These are phyloP conservation scores for Pyralis farinalis DNA, from an alignment of 2,888 invertebrate genomes.

Conservation along the genomic window DNA sequence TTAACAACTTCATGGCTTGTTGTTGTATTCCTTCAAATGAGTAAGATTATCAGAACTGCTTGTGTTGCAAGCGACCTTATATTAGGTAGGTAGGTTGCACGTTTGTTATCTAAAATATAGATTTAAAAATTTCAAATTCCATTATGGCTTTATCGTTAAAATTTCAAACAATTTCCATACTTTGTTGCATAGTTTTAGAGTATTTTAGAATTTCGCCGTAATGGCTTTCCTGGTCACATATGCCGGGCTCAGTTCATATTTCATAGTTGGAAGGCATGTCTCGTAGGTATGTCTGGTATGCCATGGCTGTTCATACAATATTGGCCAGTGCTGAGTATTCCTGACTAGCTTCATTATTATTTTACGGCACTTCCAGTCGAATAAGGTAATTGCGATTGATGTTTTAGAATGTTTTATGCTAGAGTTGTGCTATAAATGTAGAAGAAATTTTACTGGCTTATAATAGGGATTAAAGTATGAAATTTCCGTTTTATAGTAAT, in stretches of 20 bases:
- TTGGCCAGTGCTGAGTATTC: constrained; percentile 52
- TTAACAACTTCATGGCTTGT: too few species aligned
- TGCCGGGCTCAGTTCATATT: constrained; percentile 51
- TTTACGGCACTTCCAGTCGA: constrained; percentile 27
- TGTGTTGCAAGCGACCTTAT: too few species aligned
- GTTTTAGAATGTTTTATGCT: too few species aligned
- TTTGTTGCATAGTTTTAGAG: constrained; percentile 10
- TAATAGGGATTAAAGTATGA: too few species aligned
- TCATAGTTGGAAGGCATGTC: constrained; percentile 49
- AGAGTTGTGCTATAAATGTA: too few species aligned
- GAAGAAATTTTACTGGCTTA: too few species aligned
- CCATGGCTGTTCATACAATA: constrained; percentile 44
- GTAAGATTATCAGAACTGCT: too few species aligned
- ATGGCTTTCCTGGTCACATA: constrained; percentile 34
- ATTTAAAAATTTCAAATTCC: constrained; percentile 8
- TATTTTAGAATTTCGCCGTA: constrained; percentile 49
- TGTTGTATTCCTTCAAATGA: too few species aligned
- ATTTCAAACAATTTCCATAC: background rate
- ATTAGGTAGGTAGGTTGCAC: too few species aligned
- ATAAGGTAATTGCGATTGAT: too few species aligned
- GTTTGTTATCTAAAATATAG: too few species aligned
- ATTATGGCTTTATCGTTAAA: background rate
- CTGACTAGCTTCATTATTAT: constrained; percentile 61
- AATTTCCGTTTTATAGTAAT: too few species aligned
- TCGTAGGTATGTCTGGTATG: constrained; percentile 56